phyloP scores from a whole-genome alignment of 2,888 invertebrate genomes.

The Leptopilina drosophilae region DNA sequence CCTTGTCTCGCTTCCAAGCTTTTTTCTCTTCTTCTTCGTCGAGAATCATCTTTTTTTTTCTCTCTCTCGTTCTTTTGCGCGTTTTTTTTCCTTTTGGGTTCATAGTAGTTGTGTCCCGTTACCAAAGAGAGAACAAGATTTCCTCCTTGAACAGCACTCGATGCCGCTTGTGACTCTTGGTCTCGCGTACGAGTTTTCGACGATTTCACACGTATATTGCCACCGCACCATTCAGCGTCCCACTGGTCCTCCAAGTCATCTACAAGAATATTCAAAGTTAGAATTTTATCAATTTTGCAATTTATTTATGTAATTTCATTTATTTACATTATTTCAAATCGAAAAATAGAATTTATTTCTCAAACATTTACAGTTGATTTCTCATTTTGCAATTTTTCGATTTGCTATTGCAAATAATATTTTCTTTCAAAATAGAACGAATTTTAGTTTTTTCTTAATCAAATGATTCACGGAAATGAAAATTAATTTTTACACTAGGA shows the following conservation, averaged over 20 bases:
- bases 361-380: no score
- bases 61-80: no score
- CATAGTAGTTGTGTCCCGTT: constrained; percentile 31
- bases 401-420: no score
- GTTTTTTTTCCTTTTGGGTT: constrained; percentile 21
- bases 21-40: constrained; percentile 1
- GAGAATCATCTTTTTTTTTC: neutral
- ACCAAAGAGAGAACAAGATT: constrained; percentile 35
- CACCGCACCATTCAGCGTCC: neutral
- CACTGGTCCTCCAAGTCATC: constrained; percentile 24
- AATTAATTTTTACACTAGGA: no score
- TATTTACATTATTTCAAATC: no score
- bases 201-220: constrained; percentile 27
- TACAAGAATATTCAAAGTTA: constrained; percentile 28
- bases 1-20: constrained; percentile 3
- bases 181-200: constrained; percentile 23
- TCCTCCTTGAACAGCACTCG: constrained; percentile 40
- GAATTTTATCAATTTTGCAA: neutral
- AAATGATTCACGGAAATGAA: no score
- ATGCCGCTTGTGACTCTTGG: constrained; percentile 12
- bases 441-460: no score
- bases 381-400: no score
- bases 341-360: no score
- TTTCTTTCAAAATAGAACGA: no score
- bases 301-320: no score